These are phyloP conservation scores for Dreissena polymorpha DNA, from an alignment of 1,140 invertebrate genomes.

Conservation along the genomic window DNA sequence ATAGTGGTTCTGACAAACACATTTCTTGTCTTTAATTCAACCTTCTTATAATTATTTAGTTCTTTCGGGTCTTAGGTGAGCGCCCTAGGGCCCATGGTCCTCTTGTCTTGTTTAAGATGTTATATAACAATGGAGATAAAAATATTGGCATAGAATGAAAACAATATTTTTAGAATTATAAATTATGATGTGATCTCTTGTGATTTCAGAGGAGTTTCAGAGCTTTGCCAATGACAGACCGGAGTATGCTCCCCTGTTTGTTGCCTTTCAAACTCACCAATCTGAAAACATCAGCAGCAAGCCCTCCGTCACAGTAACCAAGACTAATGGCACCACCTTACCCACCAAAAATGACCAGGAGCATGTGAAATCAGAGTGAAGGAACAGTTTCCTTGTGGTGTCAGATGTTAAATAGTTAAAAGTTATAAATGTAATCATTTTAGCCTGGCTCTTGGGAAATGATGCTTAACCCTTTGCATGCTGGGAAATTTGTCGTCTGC, in stretches of 20 bases:
- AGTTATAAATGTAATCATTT: no score
- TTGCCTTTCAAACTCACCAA: slow-evolving; percentile 56
- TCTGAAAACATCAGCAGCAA: not conserved
- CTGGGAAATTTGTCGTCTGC: no score
- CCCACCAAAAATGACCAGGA: not conserved
- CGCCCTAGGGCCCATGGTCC: no score
- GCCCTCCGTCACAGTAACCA: not conserved
- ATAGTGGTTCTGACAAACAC: no score
- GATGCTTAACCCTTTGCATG: no score
- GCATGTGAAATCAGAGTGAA: slow-evolving; percentile 18
- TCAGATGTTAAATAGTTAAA: no score
- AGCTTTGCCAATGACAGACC: slow-evolving; percentile 74
- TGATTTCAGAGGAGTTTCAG: slow-evolving; percentile 76
- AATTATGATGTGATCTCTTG: slow-evolving; percentile 3
- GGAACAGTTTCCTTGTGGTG: no score
- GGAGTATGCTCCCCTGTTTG: slow-evolving; percentile 74
- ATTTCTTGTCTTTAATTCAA: no score
- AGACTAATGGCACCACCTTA: not conserved
- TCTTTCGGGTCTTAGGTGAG: no score
- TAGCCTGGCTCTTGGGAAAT: no score
- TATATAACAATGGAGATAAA: not conserved
- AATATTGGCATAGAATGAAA: not conserved
- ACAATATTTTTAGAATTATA: not conserved
- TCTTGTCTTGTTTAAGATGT: no score
- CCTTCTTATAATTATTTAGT: no score